Evolutionary conservation across 2,797 vertebrate genomes (phyloP).

Genomic region (Danionella dracula): DNA sequence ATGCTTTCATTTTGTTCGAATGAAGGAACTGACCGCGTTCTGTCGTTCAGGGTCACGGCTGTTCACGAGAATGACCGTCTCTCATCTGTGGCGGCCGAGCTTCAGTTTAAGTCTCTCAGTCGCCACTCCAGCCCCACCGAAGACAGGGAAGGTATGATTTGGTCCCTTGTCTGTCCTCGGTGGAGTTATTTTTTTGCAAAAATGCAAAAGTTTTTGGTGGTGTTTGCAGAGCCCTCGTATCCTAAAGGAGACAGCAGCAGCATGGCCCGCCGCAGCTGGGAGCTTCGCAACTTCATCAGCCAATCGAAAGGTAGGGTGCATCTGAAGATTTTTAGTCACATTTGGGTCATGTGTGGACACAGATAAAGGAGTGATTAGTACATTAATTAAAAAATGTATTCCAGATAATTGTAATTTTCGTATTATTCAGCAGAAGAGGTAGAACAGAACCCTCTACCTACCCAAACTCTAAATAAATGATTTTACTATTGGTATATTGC

Average conservation of each 20-base stretch:
- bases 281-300: conserved; percentile 87
- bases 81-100: conserved; percentile 86
- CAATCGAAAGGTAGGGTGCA: conserved; percentile 83
- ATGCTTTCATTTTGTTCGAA: neutral
- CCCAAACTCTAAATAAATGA: too few relatives aligned
- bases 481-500: too few relatives aligned
- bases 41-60: conserved; percentile 78
- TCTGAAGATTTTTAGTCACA: neutral
- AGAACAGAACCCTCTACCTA: too few relatives aligned
- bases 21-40: neutral
- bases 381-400: too few relatives aligned
- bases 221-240: conserved; percentile 81
- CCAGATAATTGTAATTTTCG: too few relatives aligned
- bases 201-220: neutral
- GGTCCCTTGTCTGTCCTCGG: neutral
- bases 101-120: conserved; percentile 93
- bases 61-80: conserved; percentile 93
- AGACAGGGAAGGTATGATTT: conserved; percentile 83
- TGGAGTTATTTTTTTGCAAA: neutral
- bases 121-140: conserved; percentile 98
- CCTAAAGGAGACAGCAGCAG: conserved; percentile 81
- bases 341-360: too few relatives aligned
- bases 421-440: too few relatives aligned
- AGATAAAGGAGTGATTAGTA: too few relatives aligned
- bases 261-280: conserved; percentile 84